A percentile compares a stretch with the other conserved stretches of the same genome.
Evolutionary conservation across 2,113 vertebrate species (phyloP).

Genomic region (Aix galericulata): DNA sequence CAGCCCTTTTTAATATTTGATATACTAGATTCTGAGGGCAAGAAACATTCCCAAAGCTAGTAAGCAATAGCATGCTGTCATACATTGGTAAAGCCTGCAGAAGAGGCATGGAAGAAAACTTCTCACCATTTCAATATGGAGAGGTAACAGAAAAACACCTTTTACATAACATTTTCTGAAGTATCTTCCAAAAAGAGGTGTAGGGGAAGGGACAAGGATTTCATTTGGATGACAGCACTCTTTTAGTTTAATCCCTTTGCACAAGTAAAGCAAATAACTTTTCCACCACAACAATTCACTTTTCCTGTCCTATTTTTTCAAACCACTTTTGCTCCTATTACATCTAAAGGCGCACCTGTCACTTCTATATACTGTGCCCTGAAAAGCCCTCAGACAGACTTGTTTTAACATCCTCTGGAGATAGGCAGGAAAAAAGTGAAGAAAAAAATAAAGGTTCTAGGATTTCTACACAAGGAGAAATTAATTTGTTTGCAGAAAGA

Average conservation of each 20-base stretch:
- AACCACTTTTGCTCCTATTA: background rate
- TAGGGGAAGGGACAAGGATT: background rate
- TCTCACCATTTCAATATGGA: background rate
- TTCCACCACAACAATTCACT: background rate
- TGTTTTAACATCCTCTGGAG: background rate
- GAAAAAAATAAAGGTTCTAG: background rate
- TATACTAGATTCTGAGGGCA: background rate
- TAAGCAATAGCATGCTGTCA: background rate
- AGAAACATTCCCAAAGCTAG: background rate
- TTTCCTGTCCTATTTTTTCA: background rate
- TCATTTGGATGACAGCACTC: background rate
- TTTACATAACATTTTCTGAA: background rate
- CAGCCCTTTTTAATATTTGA: background rate
- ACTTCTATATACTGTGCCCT: background rate
- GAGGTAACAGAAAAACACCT: background rate
- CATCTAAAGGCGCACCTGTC: background rate
- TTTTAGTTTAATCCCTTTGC: background rate
- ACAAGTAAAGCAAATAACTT: background rate
- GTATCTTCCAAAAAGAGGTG: background rate
- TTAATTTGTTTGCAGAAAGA: constrained; percentile 35
- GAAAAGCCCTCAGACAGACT: background rate
- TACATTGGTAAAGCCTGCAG: background rate
- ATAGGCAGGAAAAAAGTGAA: background rate
- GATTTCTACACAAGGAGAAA: background rate
- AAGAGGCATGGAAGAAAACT: background rate